These are phyloP conservation scores for Leptinotarsa peninsularis DNA, from an alignment of 2,888 invertebrate genomes.

Conservation along the genomic window DNA sequence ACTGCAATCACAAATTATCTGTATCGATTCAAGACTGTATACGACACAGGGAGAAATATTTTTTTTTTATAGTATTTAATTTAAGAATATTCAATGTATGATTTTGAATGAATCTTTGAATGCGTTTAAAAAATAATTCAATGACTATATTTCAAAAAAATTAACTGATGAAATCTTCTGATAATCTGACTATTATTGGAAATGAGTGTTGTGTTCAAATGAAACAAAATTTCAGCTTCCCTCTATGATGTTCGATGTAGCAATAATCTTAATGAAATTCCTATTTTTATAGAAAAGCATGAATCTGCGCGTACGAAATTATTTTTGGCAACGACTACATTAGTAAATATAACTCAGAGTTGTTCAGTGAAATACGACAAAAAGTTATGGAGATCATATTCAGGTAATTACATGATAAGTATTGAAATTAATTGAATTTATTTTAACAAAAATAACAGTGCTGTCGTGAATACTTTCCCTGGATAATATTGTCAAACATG, in stretches of 20 bases:
- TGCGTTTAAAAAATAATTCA: too few relatives aligned
- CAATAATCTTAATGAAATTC: not conserved
- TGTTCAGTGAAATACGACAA: constrained; percentile 12
- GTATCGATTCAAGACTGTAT: too few relatives aligned
- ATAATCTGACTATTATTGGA: too few relatives aligned
- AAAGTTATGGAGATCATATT: not conserved
- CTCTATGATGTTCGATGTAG: not conserved
- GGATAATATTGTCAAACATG: not conserved
- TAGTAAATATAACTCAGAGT: constrained; percentile 14
- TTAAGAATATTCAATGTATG: too few relatives aligned
- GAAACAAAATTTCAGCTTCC: too few relatives aligned
- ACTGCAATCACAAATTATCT: too few relatives aligned
- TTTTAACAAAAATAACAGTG: not conserved
- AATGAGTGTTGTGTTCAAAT: too few relatives aligned
- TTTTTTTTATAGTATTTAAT: too few relatives aligned
- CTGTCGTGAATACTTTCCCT: not conserved
- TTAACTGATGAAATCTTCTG: too few relatives aligned
- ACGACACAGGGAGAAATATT: too few relatives aligned
- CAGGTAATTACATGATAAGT: not conserved
- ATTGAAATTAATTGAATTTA: not conserved
- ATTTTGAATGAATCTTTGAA: too few relatives aligned
- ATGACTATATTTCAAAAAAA: too few relatives aligned
- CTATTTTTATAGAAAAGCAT: constrained; percentile 24
- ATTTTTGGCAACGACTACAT: constrained; percentile 19
- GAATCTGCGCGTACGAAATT: constrained; percentile 21